Evolutionary conservation across 1,140 invertebrate genomes (phyloP).

Genomic region (Vollenhovia emeryi): DNA sequence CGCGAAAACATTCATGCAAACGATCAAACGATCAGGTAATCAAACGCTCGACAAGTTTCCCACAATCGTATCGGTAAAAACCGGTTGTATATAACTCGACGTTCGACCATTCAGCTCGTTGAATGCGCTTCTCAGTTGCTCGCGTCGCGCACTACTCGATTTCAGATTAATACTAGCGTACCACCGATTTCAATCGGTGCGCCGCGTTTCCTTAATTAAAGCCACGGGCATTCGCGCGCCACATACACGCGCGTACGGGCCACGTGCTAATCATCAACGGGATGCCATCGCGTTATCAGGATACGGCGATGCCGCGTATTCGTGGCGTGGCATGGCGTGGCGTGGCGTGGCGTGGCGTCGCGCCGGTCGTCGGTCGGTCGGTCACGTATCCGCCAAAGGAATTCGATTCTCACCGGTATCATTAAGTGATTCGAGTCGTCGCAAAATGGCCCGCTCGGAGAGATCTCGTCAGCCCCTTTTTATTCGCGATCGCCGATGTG

Average conservation of each 20-base stretch:
- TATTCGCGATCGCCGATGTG: slow-evolving; percentile 30
- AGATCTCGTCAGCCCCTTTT: slow-evolving; percentile 34
- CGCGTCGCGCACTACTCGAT: slow-evolving; percentile 8
- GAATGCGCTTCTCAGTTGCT: not conserved
- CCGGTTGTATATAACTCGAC: slow-evolving; percentile 1
- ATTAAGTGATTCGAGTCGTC: slow-evolving; percentile 57
- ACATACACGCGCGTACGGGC: not conserved
- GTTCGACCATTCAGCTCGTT: slow-evolving; percentile 27
- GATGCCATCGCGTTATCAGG: slow-evolving; percentile 51
- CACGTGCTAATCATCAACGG: slow-evolving; percentile 58
- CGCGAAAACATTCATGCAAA: not conserved
- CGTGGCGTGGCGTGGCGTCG: too few relatives aligned
- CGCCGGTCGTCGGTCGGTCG: slow-evolving; percentile 3
- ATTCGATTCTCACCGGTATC: slow-evolving; percentile 60
- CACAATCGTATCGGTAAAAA: not conserved
- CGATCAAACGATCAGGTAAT: not conserved
- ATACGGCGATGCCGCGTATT: slow-evolving; percentile 40
- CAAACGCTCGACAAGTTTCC: not conserved
- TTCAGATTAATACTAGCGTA: not conserved
- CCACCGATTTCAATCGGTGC: slow-evolving; percentile 20
- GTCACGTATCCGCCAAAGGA: slow-evolving; percentile 6
- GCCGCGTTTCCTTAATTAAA: slow-evolving; percentile 49
- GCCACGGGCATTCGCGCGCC: slow-evolving; percentile 43
- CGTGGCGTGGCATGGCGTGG: too few relatives aligned
- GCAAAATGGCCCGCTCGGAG: slow-evolving; percentile 58